Conservation (phyloP, 2,888 invertebrate species). For the Spatulosminthurus flaviceps region DNA sequence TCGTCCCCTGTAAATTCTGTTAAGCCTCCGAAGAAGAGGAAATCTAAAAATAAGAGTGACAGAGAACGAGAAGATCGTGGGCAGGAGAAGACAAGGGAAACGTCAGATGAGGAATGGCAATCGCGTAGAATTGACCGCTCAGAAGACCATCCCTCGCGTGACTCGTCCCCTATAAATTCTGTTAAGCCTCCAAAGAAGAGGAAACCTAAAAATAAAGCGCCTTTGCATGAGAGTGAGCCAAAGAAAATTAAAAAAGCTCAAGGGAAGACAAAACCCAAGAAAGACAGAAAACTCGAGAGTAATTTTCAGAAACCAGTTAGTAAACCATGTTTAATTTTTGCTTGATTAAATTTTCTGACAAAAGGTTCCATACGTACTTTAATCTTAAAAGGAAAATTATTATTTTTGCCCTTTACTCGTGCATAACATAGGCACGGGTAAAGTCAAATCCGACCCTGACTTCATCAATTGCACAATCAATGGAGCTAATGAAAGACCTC, state of each 20-base stretch:
- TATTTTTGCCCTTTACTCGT: background rate
- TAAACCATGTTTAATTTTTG: too few relatives aligned
- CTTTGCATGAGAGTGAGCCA: background rate
- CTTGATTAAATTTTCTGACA: too few relatives aligned
- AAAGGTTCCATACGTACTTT: too few relatives aligned
- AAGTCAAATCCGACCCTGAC: background rate
- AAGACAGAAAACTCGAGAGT: background rate
- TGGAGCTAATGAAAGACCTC: background rate
- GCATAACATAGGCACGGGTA: too few relatives aligned
- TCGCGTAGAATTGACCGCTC: too few relatives aligned
- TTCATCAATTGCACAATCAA: background rate
- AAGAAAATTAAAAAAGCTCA: background rate
- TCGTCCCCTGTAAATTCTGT: too few relatives aligned
- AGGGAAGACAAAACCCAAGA: background rate
- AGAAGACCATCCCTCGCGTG: too few relatives aligned
- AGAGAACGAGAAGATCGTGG: too few relatives aligned
- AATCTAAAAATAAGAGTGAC: background rate
- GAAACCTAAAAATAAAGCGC: background rate
- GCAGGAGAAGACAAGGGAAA: too few relatives aligned
- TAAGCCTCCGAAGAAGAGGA: background rate
- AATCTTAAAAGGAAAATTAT: too few relatives aligned
- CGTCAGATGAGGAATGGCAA: too few relatives aligned
- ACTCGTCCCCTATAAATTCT: too few relatives aligned
- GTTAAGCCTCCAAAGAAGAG: background rate
- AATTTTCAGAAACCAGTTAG: slow-evolving; percentile 1